Evolutionary conservation across 2,888 invertebrate species (phyloP).

Genomic region (Oligia latruncula): DNA sequence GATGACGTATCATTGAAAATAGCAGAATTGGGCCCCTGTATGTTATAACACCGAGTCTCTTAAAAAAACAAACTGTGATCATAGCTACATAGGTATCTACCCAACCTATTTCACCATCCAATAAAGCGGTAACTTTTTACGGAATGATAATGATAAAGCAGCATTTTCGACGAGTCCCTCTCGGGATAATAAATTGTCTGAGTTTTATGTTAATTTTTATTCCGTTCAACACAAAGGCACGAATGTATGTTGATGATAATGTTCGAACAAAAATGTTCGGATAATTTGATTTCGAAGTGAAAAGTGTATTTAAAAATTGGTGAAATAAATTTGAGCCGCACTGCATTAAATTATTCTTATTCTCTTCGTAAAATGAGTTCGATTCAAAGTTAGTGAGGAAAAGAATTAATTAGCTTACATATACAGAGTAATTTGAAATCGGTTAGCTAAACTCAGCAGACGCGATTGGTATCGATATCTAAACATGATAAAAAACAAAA

Average conservation of each 20-base stretch:
- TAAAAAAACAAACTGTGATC: not conserved
- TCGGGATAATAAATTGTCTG: constrained; percentile 42
- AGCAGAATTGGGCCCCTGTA: too few species aligned
- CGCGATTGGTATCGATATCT: too few species aligned
- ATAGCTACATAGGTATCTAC: not conserved
- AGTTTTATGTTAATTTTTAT: constrained; percentile 58
- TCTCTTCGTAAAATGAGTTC: constrained; percentile 7
- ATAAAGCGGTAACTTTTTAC: constrained; percentile 12
- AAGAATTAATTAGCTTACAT: not conserved
- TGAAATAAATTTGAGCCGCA: constrained; percentile 15
- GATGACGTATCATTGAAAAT: too few species aligned
- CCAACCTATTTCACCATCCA: not conserved
- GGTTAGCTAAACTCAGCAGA: too few species aligned
- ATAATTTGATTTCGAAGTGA: constrained; percentile 39
- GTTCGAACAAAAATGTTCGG: constrained; percentile 40
- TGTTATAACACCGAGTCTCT: too few species aligned
- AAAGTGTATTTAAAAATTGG: constrained; percentile 29
- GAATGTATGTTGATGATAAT: constrained; percentile 42
- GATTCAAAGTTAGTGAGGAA: not conserved
- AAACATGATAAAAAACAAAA: too few species aligned
- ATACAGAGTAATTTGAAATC: too few species aligned
- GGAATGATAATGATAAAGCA: constrained; percentile 14
- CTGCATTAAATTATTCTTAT: constrained; percentile 20
- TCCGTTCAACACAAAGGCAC: constrained; percentile 41
- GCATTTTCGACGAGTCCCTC: constrained; percentile 39